Conservation (phyloP, 2,113 vertebrate genomes). For the Strix uralensis region DNA sequence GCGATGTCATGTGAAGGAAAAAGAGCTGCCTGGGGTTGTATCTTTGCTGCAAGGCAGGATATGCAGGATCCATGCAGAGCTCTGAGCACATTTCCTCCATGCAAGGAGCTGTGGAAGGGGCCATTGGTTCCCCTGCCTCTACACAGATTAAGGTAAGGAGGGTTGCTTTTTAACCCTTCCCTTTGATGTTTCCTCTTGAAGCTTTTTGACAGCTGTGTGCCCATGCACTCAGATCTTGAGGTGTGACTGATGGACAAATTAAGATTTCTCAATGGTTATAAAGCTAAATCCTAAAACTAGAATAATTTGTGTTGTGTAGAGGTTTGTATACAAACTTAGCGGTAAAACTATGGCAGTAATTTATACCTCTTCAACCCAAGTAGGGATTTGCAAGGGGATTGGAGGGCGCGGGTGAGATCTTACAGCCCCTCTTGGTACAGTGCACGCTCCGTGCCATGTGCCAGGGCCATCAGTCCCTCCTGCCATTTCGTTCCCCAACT, state of each 20-base stretch:
- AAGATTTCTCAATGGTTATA: neutral
- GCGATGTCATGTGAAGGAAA: neutral
- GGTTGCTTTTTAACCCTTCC: neutral
- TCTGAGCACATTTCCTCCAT: neutral
- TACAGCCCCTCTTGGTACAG: neutral
- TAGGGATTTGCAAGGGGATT: neutral
- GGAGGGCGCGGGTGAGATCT: neutral
- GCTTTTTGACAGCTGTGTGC: neutral
- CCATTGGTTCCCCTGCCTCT: neutral
- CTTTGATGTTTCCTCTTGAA: neutral
- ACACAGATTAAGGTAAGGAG: neutral
- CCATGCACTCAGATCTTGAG: neutral
- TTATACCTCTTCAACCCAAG: neutral
- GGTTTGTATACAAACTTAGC: neutral
- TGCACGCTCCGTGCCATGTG: rapidly evolving
- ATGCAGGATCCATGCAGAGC: neutral
- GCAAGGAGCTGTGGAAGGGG: neutral
- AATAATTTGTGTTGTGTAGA: neutral
- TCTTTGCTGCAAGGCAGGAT: neutral
- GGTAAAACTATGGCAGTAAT: neutral
- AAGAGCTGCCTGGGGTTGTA: neutral
- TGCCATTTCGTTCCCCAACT: neutral
- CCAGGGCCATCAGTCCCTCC: neutral
- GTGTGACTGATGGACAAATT: neutral
- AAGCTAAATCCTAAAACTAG: neutral